These are phyloP conservation scores for Eupleurogrammus muticus DNA, from an alignment of 2,797 vertebrate genomes.

Conservation along the genomic window DNA sequence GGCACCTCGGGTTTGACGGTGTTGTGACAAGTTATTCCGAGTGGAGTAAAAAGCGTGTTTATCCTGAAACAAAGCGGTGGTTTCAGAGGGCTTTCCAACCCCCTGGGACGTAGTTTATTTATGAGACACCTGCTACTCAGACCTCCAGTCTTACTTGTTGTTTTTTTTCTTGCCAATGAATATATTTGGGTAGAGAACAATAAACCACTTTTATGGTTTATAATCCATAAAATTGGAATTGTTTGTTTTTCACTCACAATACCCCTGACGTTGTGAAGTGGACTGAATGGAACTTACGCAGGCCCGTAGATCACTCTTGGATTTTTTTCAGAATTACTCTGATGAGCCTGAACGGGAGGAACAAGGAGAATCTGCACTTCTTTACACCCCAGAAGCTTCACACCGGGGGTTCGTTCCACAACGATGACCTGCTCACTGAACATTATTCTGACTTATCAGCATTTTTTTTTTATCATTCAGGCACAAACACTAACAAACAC, in stretches of 20 bases:
- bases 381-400: not conserved
- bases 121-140: constrained; percentile 54
- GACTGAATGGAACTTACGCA: constrained; percentile 1
- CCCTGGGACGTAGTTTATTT: constrained; percentile 61
- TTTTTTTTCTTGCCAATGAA: constrained; percentile 27
- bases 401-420: too few relatives aligned
- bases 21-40: constrained; percentile 69
- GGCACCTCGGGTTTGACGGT: constrained; percentile 50
- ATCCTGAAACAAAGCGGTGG: constrained; percentile 54
- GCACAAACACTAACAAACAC: not conserved
- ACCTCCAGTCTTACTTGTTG: constrained; percentile 13
- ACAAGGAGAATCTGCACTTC: not conserved
- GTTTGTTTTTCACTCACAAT: constrained; percentile 1
- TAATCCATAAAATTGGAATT: not conserved
- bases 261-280: not conserved
- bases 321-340: constrained; percentile 6
- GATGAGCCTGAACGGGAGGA: not conserved
- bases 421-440: too few relatives aligned
- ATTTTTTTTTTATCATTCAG: not conserved
- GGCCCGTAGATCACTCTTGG: not conserved
- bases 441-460: too few relatives aligned
- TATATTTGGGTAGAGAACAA: constrained; percentile 3
- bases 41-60: constrained; percentile 62
- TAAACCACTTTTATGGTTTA: not conserved
- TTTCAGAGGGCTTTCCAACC: constrained; percentile 46